Conservation (phyloP, 2,113 vertebrate genomes). For the Lipotes vexillifer region DNA sequence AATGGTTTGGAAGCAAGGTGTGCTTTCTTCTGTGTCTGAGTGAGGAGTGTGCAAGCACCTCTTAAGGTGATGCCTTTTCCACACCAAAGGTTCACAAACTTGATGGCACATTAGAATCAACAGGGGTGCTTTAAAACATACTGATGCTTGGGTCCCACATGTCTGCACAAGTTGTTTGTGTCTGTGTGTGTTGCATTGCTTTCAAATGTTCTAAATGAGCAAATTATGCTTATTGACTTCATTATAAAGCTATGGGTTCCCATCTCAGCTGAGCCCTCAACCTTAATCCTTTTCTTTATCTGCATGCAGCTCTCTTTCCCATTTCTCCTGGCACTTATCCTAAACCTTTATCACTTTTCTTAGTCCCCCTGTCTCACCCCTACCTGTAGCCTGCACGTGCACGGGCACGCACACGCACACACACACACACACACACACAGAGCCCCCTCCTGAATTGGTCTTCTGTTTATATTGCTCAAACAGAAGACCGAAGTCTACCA, state of each 20-base stretch:
- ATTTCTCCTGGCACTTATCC: not conserved
- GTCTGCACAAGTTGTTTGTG: not conserved
- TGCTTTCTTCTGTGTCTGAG: not conserved
- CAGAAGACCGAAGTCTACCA: not conserved
- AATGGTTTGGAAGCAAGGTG: not conserved
- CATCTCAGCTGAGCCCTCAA: not conserved
- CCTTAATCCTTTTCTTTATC: not conserved
- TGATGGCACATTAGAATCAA: not conserved
- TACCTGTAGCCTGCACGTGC: rapidly evolving
- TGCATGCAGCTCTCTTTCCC: not conserved
- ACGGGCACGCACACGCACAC: rapidly evolving
- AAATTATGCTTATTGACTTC: not conserved
- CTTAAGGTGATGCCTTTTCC: not conserved
- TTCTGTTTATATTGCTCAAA: not conserved
- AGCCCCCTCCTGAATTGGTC: not conserved
- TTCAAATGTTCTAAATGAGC: not conserved
- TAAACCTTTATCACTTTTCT: not conserved
- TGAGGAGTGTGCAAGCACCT: not conserved
- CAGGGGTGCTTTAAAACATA: not conserved
- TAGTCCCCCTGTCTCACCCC: not conserved
- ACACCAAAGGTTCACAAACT: not conserved
- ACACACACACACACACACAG: not conserved
- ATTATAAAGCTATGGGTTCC: not conserved
- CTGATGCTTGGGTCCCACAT: not conserved
- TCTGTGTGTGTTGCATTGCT: not conserved